phyloP scores from a whole-genome alignment of 1,140 invertebrate genomes.

The Globodera rostochiensis region DNA sequence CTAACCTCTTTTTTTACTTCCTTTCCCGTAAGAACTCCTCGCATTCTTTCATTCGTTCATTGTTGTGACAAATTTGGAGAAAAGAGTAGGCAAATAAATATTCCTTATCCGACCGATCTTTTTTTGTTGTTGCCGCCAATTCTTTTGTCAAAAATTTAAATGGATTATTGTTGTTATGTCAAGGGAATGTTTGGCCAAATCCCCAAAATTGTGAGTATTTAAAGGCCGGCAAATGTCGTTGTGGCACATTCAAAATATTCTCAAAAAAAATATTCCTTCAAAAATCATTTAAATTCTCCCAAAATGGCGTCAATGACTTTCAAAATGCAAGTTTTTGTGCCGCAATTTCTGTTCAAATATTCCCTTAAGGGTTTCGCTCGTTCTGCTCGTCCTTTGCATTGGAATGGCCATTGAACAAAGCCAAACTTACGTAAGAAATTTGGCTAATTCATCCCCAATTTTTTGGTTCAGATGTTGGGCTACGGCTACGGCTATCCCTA shows the following conservation, averaged over 20 bases:
- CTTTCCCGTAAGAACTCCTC: not conserved
- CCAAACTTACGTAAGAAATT: not conserved
- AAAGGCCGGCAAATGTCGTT: not conserved
- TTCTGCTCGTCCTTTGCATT: not conserved
- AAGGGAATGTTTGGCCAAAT: not conserved
- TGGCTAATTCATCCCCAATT: too few species aligned
- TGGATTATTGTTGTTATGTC: not conserved
- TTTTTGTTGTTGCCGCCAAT: not conserved
- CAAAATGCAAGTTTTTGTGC: not conserved
- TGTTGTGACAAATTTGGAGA: not conserved
- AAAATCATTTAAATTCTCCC: not conserved
- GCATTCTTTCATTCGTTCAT: not conserved
- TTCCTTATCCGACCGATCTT: not conserved
- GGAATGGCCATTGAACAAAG: not conserved
- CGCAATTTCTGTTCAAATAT: not conserved
- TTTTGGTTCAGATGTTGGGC: too few species aligned
- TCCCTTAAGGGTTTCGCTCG: not conserved
- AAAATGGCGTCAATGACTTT: not conserved
- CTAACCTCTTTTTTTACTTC: not conserved
- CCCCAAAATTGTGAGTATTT: not conserved
- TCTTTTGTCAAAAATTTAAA: not conserved
- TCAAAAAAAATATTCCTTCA: not conserved
- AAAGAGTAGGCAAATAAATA: not conserved
- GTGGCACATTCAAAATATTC: not conserved
- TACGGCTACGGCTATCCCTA: too few species aligned